Conservation (phyloP, 2,113 vertebrate genomes). For the Desmodus rotundus region DNA sequence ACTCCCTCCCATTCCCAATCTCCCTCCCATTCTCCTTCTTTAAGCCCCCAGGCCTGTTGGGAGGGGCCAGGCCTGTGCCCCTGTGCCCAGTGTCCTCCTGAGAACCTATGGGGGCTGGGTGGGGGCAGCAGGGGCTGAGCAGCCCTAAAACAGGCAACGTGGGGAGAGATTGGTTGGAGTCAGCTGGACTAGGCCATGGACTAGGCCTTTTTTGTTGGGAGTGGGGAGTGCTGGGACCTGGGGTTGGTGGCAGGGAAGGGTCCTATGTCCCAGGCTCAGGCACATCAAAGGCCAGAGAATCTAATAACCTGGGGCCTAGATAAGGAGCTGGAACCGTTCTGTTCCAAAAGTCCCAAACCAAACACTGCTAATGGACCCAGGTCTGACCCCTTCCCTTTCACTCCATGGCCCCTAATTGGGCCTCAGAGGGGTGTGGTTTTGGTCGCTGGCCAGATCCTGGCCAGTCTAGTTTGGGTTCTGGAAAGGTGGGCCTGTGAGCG, state of each 20-base stretch:
- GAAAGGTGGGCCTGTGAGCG: not conserved
- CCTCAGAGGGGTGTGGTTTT: not conserved
- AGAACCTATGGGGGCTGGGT: fast-evolving
- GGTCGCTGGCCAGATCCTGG: not conserved
- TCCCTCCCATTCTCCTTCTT: not conserved
- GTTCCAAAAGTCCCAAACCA: slow-evolving; percentile 31
- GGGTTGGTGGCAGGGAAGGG: not conserved
- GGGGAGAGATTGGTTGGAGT: not conserved
- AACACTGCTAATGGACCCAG: slow-evolving; percentile 25
- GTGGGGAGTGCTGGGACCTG: not conserved
- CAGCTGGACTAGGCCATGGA: not conserved
- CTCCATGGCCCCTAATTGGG: fast-evolving
- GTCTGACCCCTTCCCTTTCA: not conserved
- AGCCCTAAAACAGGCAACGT: fast-evolving
- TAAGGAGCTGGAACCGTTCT: slow-evolving; percentile 39
- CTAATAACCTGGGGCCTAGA: slow-evolving; percentile 23
- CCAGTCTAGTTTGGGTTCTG: not conserved
- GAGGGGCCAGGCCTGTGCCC: not conserved
- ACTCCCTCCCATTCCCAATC: not conserved
- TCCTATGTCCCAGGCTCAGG: not conserved
- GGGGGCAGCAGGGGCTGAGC: not conserved
- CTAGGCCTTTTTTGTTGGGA: not conserved
- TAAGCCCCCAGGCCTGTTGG: not conserved
- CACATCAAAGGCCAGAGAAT: slow-evolving; percentile 20
- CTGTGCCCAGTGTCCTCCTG: not conserved